Evolutionary conservation across 2,888 invertebrate species (phyloP).

Genomic region (Aethes cnicana): DNA sequence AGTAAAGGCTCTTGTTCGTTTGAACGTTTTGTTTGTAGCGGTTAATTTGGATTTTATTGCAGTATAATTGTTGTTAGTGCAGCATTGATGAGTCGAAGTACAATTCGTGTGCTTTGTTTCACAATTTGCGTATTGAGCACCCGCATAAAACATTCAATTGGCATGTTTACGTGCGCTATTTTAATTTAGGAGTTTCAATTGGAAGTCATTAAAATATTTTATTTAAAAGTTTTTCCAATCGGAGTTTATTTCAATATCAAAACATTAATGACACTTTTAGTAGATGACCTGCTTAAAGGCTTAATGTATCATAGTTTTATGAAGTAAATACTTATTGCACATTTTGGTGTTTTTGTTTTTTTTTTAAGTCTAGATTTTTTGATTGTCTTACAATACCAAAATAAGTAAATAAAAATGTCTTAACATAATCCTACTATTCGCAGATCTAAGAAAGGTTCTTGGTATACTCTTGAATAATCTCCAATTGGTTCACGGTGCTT

Average conservation of each 20-base stretch:
- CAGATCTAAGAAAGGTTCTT: background rate
- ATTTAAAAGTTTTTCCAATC: too few relatives aligned
- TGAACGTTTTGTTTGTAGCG: constrained; percentile 39
- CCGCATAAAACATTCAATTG: constrained; percentile 39
- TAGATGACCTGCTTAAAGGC: too few relatives aligned
- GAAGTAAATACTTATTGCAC: too few relatives aligned
- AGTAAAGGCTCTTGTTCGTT: constrained; percentile 33
- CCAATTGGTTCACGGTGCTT: constrained; percentile 32
- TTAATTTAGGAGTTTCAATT: too few relatives aligned
- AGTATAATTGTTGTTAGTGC: constrained; percentile 60
- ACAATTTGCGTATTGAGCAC: constrained; percentile 56
- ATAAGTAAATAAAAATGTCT: background rate
- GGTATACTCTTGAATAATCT: constrained; percentile 6
- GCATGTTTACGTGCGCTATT: too few relatives aligned
- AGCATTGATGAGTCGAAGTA: constrained; percentile 51
- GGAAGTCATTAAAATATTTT: too few relatives aligned
- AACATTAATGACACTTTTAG: too few relatives aligned
- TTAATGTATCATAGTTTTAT: too few relatives aligned
- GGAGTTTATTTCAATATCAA: too few relatives aligned
- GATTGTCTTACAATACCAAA: too few relatives aligned
- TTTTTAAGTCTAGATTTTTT: too few relatives aligned
- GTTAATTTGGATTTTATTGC: constrained; percentile 66
- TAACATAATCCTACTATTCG: background rate
- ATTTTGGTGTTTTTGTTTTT: too few relatives aligned
- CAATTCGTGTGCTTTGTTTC: constrained; percentile 41